These are phyloP conservation scores for Carcina quercana DNA, from an alignment of 2,888 invertebrate species.

Conservation along the genomic window DNA sequence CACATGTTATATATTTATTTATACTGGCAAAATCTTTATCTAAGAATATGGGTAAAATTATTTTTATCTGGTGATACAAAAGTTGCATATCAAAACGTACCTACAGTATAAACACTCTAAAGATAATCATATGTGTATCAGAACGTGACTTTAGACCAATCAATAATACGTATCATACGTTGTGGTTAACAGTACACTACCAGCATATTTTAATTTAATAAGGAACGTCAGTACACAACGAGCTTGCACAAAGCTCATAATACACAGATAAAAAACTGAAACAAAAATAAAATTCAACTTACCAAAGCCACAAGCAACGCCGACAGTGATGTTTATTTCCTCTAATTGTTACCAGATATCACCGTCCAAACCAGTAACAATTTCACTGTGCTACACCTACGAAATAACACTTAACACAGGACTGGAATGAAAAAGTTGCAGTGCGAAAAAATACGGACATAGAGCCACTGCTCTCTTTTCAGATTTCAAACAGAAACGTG, in stretches of 20 bases:
- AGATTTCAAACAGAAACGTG: slow-evolving; percentile 14
- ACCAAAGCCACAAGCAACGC: no score
- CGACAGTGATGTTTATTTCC: slow-evolving; percentile 52
- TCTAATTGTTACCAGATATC: slow-evolving; percentile 39
- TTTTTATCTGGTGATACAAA: not conserved
- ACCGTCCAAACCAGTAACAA: slow-evolving; percentile 35
- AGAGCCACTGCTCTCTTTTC: slow-evolving; percentile 7
- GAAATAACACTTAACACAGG: slow-evolving; percentile 32
- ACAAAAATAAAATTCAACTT: no score
- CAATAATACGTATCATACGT: no score
- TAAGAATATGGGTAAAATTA: no score
- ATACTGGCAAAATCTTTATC: no score
- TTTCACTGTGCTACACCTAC: slow-evolving; percentile 47
- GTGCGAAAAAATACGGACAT: slow-evolving; percentile 28
- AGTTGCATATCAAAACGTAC: not conserved
- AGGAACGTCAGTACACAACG: slow-evolving; percentile 5
- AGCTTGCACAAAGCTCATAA: slow-evolving; percentile 14
- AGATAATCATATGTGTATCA: no score
- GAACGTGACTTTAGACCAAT: no score
- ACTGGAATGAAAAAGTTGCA: slow-evolving; percentile 34
- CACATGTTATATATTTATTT: no score
- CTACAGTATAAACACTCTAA: not conserved
- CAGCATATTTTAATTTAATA: no score
- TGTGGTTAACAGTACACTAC: no score
- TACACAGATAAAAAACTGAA: no score